Evolutionary conservation across 2,797 vertebrate species (phyloP).

Genomic region (Pantherophis vulpinus): DNA sequence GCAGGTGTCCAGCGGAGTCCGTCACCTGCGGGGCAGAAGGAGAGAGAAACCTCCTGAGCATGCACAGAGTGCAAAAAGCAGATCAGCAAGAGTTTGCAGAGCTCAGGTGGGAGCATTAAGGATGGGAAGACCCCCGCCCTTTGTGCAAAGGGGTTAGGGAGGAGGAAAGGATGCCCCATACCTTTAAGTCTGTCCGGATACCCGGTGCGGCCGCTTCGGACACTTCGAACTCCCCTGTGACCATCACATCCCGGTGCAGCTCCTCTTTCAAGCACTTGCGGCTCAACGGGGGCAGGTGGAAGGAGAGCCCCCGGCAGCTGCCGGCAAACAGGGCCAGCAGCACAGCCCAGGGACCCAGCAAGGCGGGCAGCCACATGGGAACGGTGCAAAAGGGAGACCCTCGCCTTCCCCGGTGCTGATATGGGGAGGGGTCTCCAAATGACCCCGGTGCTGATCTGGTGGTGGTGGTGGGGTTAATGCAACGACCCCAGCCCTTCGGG

Average conservation of each 20-base stretch:
- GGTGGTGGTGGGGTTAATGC: not conserved
- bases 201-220: slow-evolving; percentile 36
- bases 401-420: not conserved
- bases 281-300: slow-evolving; percentile 19
- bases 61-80: not conserved
- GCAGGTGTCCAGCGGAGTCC: slow-evolving; percentile 47
- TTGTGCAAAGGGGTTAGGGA: not conserved
- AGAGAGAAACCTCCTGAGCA: not conserved
- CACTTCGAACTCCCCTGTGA: slow-evolving; percentile 53
- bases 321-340: not conserved
- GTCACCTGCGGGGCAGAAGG: slow-evolving; percentile 39
- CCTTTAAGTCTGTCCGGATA: slow-evolving; percentile 37
- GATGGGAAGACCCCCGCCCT: not conserved
- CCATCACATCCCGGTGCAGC: slow-evolving; percentile 52
- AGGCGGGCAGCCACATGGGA: not conserved
- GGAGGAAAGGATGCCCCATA: not conserved
- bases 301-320: slow-evolving; percentile 8
- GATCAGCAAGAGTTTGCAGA: not conserved
- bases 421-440: too few species aligned
- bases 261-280: slow-evolving; percentile 55
- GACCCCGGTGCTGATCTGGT: not conserved
- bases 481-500: not conserved
- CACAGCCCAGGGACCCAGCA: not conserved
- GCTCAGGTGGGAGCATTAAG: not conserved
- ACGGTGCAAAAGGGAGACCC: not conserved